Evolutionary conservation across 2,797 vertebrate genomes (phyloP).

Genomic region (Enteromius argenteus): DNA sequence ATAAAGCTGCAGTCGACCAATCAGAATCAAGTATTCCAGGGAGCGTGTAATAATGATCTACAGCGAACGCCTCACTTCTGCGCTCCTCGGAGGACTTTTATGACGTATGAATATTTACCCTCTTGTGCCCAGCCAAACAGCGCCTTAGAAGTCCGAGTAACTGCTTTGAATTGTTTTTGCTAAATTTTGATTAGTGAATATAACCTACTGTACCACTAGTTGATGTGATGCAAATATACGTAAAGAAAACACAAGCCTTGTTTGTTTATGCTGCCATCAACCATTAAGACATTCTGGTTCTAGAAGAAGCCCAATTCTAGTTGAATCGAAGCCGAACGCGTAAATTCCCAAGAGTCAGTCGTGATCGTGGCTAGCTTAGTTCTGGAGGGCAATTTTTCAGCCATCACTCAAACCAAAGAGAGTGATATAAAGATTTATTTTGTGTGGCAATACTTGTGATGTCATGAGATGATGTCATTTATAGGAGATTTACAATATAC

Average conservation of each 20-base stretch:
- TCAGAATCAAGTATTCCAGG: neutral
- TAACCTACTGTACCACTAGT: constrained; percentile 45
- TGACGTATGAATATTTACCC: constrained; percentile 15
- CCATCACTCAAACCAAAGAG: constrained; percentile 43
- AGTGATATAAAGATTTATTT: constrained; percentile 28
- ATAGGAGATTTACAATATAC: neutral
- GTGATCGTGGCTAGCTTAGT: neutral
- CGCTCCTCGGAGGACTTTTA: neutral
- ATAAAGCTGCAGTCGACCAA: neutral
- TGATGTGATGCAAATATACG: constrained; percentile 13
- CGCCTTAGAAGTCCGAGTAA: constrained; percentile 16
- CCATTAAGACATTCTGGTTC: neutral
- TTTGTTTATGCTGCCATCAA: constrained; percentile 39
- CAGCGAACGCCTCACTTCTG: constrained; percentile 2
- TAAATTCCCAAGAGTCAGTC: neutral
- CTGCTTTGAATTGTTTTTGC: neutral
- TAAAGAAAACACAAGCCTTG: constrained; percentile 38
- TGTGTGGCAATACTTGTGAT: constrained; percentile 29
- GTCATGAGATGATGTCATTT: constrained; percentile 38
- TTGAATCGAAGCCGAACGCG: neutral
- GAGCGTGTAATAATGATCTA: neutral
- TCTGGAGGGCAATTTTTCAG: constrained; percentile 27
- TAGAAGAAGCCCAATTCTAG: neutral
- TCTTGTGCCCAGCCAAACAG: constrained; percentile 40
- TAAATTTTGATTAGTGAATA: neutral